phyloP scores from a whole-genome alignment of 2,888 invertebrate genomes.

The Tenthredo amoena region DNA sequence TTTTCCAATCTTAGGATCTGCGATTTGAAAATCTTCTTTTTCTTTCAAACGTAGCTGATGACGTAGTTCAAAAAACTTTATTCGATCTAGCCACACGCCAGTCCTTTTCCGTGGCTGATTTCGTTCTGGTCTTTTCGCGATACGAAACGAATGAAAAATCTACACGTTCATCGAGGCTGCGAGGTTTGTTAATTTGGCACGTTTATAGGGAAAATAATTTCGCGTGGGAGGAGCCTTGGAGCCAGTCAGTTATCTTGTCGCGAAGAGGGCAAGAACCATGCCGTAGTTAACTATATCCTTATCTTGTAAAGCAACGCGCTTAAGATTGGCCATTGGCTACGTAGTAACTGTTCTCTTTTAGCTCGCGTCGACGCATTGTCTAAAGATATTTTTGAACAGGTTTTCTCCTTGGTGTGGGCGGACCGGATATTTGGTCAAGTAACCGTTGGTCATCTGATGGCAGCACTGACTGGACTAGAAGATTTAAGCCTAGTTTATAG shows the following conservation, averaged over 20 bases:
- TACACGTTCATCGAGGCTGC: not conserved
- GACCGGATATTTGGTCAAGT: conserved; percentile 66
- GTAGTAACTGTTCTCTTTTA: conserved; percentile 44
- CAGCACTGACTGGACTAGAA: conserved; percentile 59
- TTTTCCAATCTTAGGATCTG: not conserved
- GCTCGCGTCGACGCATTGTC: conserved; percentile 64
- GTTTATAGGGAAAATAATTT: conserved; percentile 37
- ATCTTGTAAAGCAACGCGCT: conserved; percentile 75
- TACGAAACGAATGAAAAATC: not conserved
- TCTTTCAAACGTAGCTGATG: not conserved
- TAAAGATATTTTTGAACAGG: conserved; percentile 62
- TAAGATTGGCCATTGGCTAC: conserved; percentile 68
- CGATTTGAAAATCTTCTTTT: not conserved
- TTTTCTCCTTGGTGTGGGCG: conserved; percentile 65
- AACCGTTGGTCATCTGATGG: conserved; percentile 64
- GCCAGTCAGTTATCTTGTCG: conserved; percentile 37
- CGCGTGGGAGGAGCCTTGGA: conserved; percentile 41
- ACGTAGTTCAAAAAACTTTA: not conserved
- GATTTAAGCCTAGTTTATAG: not conserved
- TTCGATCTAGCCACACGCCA: too few species aligned
- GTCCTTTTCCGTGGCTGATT: not conserved
- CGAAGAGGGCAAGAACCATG: conserved; percentile 31
- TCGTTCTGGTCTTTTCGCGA: not conserved
- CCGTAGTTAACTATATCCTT: conserved; percentile 63
- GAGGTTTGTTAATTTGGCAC: conserved; percentile 23